Evolutionary conservation across 2,113 vertebrate genomes (phyloP), one percentile per base, ranked within the genome.

Genomic region (Galemys pyrenaicus): DNA sequence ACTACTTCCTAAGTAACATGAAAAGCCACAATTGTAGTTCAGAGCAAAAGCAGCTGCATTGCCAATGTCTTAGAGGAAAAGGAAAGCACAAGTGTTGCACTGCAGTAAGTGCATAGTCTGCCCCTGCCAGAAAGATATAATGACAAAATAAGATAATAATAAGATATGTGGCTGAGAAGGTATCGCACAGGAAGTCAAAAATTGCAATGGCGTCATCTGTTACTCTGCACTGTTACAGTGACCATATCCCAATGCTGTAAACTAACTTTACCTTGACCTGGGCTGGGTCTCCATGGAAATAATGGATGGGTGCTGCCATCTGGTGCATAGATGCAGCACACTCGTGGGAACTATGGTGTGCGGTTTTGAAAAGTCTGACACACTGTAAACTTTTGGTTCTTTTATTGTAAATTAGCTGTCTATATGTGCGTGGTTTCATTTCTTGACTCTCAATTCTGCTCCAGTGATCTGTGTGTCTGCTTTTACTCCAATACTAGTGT

Each of bases 71-170:
- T 96, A 98, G 91, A 98, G 95, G 90, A 91, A 94, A 97, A 98
- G 98, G 98, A 98, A 97, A 98, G 98, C 98, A 98, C 98, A 97
- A 98, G 98, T 98, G 98, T 98, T 98, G 98, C 98, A 98, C 98
- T 87, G 97, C 95, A 95, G 80, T 97, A 98, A 98, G 98, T 98
- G 98, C 98, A 98, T 98, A 98, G 98, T 98, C 98, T 98, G 98
- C 98, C 98, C 98, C 98, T 98, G 98, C 98, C 98, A 96, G 97
- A 96, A 97, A 98, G 97, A 98, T 93, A 97, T 92, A 94, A 97
- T 97, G 98, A 98, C 98, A 98, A 98, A 97, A 97, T 96, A 98
- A 96, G 96, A 96, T 97, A 97, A 64, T 97, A n/a, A n/a, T 92
- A 96, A 96, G 97, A 54, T 98, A 97, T 87, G 98, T 98, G 98